Evolutionary conservation across 2,888 invertebrate genomes (phyloP).

Genomic region (Metacarcinus magister): DNA sequence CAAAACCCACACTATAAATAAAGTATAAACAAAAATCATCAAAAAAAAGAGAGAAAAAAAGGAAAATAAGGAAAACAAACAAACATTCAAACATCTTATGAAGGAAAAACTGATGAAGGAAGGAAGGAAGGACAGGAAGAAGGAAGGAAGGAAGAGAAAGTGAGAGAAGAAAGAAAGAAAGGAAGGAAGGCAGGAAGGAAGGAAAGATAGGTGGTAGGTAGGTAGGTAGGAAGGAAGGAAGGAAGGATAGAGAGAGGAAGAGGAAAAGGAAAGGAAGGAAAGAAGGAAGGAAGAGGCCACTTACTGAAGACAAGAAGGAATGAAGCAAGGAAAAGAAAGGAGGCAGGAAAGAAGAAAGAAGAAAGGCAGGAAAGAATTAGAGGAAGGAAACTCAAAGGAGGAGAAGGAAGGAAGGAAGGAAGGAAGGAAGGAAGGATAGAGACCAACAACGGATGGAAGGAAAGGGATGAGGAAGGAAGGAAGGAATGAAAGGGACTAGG

Average conservation of each 20-base stretch:
- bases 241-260: neutral
- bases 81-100: neutral
- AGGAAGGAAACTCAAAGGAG: neutral
- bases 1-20: too few relatives aligned
- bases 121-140: neutral
- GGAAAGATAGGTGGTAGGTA: neutral
- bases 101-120: neutral
- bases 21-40: too few relatives aligned
- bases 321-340: neutral
- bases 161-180: neutral
- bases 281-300: neutral
- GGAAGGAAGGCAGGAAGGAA: neutral
- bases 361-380: neutral
- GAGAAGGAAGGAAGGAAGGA: constrained; percentile 6
- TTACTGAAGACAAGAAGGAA: neutral
- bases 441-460: neutral
- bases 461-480: neutral
- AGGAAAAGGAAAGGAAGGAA: neutral
- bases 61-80: neutral
- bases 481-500: neutral
- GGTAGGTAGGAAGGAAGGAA: neutral
- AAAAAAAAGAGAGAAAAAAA: neutral
- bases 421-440: neutral
- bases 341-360: neutral
- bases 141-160: neutral